A percentile compares a stretch with the other conserved stretches of the same genome.
phyloP scores from a whole-genome alignment of 2,797 vertebrate genomes.

The Leontocebus nigricollis region DNA sequence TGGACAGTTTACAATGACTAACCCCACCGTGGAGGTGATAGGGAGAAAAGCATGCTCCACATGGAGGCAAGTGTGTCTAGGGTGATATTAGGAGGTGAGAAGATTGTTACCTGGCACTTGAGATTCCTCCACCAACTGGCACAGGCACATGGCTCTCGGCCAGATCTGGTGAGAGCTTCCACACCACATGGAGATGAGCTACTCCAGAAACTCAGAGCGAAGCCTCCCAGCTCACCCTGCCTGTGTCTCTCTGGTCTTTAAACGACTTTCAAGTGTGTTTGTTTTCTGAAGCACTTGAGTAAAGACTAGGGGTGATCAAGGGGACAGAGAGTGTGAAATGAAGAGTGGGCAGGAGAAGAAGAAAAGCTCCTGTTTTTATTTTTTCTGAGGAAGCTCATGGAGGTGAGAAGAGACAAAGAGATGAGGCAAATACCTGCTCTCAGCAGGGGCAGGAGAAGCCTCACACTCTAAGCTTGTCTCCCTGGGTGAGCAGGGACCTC shows the following conservation, averaged over 20 bases:
- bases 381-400: not conserved
- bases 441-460: too few species aligned
- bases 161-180: not conserved
- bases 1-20: not conserved
- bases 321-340: not conserved
- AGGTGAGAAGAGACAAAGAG: not conserved
- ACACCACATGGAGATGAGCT: not conserved
- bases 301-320: not conserved
- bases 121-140: not conserved
- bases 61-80: not conserved
- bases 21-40: not conserved
- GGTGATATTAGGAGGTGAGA: not conserved
- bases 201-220: fast-evolving
- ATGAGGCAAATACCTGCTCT: fast-evolving
- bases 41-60: not conserved
- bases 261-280: not conserved
- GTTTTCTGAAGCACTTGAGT: not conserved
- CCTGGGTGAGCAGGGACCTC: not conserved
- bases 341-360: not conserved
- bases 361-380: not conserved
- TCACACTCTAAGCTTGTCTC: fast-evolving
- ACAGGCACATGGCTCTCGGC: fast-evolving
- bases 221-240: not conserved
- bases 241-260: not conserved
- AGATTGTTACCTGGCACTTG: fast-evolving